These are phyloP conservation scores for Helostoma temminkii DNA, from an alignment of 2,797 vertebrate species.

Conservation along the genomic window DNA sequence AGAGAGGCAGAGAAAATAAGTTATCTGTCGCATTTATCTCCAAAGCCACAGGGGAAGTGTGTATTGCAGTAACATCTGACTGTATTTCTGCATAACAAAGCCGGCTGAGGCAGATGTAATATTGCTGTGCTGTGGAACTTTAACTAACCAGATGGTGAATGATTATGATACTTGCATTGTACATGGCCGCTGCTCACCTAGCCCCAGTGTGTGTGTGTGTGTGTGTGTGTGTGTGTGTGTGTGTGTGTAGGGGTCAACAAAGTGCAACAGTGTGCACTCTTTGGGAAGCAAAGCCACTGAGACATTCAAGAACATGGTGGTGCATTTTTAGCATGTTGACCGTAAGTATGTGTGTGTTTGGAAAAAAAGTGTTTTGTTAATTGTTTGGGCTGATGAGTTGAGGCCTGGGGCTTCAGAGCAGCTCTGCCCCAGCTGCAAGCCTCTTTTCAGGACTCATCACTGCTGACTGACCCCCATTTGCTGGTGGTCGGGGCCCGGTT, in stretches of 20 bases:
- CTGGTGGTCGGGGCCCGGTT: conserved; percentile 97
- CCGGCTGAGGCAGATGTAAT: conserved; percentile 64
- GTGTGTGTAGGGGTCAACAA: conserved; percentile 40
- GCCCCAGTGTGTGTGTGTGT: conserved; percentile 49
- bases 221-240: conserved; percentile 45
- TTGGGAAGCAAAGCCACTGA: conserved; percentile 81
- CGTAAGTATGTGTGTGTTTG: conserved; percentile 46
- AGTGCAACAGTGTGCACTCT: conserved; percentile 72
- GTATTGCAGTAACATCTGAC: conserved; percentile 54
- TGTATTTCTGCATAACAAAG: conserved; percentile 68
- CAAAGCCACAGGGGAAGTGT: conserved; percentile 28
- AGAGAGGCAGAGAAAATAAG: conserved; percentile 51
- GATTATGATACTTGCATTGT: conserved; percentile 67
- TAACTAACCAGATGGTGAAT: conserved; percentile 73
- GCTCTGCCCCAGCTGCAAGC: conserved; percentile 51
- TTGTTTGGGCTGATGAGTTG: conserved; percentile 56
- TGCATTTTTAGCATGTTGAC: conserved; percentile 72
- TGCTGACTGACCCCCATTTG: conserved; percentile 99
- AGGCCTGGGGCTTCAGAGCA: conserved; percentile 43
- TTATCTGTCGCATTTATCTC: conserved; percentile 66
- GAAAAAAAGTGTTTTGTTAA: conserved; percentile 43
- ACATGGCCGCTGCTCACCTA: conserved; percentile 62
- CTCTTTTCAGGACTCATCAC: conserved; percentile 80
- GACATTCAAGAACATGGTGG: conserved; percentile 82
- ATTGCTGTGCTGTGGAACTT: conserved; percentile 76